Conservation (phyloP, 2,888 invertebrate genomes). For the Microdon myrmicae region DNA sequence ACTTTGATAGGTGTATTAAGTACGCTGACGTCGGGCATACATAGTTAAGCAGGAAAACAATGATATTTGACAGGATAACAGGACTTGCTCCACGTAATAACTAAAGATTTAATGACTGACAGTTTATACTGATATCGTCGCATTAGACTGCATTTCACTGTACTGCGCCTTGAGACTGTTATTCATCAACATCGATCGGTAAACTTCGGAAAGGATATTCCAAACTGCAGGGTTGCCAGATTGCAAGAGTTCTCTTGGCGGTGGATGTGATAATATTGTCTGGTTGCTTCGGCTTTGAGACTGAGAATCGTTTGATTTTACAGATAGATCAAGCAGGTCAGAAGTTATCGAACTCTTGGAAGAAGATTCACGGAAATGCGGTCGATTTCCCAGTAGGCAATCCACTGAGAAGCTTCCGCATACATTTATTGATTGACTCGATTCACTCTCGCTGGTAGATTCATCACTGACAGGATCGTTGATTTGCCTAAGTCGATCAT, state of each 20-base stretch:
- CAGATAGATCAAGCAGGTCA: conserved; percentile 19
- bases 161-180: conserved; percentile 58
- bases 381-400: conserved; percentile 60
- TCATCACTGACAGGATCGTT: conserved; percentile 6
- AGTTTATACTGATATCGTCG: conserved; percentile 61
- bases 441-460: conserved; percentile 1
- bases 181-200: conserved; percentile 63
- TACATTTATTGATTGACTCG: conserved; percentile 14
- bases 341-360: conserved; percentile 19
- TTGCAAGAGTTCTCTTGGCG: conserved; percentile 31
- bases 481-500: conserved; percentile 26
- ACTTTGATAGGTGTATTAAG: conserved; percentile 56
- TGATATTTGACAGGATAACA: conserved; percentile 43
- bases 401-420: conserved; percentile 61
- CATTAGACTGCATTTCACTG: conserved; percentile 61
- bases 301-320: conserved; percentile 19
- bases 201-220: conserved; percentile 65
- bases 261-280: conserved; percentile 8
- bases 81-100: too few relatives aligned
- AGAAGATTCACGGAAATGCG: conserved; percentile 48
- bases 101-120: too few relatives aligned
- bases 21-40: not conserved
- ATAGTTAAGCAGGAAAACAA: conserved; percentile 35
- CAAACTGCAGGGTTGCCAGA: conserved; percentile 59
- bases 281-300: not conserved